Evolutionary conservation across 2,113 vertebrate species (phyloP).

Genomic region (Herpetotheres cachinnans): DNA sequence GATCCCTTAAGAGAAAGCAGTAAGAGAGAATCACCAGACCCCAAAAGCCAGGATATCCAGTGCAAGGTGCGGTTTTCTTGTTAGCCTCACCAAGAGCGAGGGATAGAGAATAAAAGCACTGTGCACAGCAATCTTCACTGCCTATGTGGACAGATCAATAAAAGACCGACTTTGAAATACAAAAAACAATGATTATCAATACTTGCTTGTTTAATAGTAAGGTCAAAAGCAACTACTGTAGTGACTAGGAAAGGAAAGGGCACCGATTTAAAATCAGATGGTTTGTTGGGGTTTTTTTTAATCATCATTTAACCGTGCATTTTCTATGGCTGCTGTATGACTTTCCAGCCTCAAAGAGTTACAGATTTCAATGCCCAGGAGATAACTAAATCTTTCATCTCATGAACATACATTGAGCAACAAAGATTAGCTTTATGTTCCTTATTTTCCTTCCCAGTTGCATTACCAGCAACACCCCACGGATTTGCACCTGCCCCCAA

Average conservation of each 20-base stretch:
- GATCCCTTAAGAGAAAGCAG: conserved; percentile 74
- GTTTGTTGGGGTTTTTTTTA: not conserved
- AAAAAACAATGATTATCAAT: not conserved
- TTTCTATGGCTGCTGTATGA: not conserved
- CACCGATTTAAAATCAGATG: not conserved
- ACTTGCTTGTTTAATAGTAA: not conserved
- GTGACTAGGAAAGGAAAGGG: not conserved
- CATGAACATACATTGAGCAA: not conserved
- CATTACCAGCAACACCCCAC: not conserved
- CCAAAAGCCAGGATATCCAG: not conserved
- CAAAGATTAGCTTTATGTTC: not conserved
- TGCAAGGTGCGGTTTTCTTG: not conserved
- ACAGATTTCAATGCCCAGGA: not conserved
- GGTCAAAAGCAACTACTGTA: not conserved
- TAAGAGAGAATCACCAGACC: not conserved
- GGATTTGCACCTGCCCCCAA: not conserved
- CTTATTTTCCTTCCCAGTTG: not conserved
- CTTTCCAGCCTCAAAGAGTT: not conserved
- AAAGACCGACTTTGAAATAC: not conserved
- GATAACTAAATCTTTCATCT: not conserved
- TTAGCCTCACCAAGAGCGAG: not conserved
- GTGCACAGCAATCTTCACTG: not conserved
- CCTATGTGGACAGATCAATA: not conserved
- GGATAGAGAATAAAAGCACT: not conserved
- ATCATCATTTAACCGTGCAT: not conserved